phyloP scores from a whole-genome alignment of 2,113 vertebrate species.

The Vidua macroura region DNA sequence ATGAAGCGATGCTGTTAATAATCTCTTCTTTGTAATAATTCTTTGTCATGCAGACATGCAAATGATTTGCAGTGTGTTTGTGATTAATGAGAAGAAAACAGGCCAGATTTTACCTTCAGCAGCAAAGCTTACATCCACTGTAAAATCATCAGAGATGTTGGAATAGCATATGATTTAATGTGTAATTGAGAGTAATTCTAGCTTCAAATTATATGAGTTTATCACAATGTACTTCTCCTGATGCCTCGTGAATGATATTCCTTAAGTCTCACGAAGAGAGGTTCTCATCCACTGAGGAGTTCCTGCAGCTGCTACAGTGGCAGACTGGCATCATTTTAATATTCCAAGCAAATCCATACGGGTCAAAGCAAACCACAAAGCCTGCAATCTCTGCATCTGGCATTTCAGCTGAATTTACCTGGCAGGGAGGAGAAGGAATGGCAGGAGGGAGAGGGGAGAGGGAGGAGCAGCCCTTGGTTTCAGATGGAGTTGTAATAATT shows the following conservation, averaged over 20 bases:
- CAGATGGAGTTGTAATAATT: background rate
- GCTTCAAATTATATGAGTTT: background rate
- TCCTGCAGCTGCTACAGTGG: background rate
- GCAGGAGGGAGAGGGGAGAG: background rate
- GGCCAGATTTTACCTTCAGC: background rate
- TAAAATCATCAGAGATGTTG: background rate
- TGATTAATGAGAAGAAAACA: background rate
- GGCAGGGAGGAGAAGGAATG: background rate
- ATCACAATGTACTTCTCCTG: background rate
- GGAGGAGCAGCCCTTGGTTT: background rate
- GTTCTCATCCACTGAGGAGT: background rate
- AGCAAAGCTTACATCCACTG: background rate
- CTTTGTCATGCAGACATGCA: background rate
- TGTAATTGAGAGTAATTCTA: background rate
- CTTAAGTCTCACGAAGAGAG: background rate
- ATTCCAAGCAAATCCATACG: background rate
- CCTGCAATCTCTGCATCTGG: background rate
- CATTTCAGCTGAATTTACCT: background rate
- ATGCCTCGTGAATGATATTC: background rate
- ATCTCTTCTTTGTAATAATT: background rate
- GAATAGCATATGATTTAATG: background rate
- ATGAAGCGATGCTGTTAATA: background rate
- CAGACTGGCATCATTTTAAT: background rate
- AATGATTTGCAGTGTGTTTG: background rate
- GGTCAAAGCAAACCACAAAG: background rate